Evolutionary conservation across 2,113 vertebrate genomes (phyloP).

Genomic region (Sturnira hondurensis): DNA sequence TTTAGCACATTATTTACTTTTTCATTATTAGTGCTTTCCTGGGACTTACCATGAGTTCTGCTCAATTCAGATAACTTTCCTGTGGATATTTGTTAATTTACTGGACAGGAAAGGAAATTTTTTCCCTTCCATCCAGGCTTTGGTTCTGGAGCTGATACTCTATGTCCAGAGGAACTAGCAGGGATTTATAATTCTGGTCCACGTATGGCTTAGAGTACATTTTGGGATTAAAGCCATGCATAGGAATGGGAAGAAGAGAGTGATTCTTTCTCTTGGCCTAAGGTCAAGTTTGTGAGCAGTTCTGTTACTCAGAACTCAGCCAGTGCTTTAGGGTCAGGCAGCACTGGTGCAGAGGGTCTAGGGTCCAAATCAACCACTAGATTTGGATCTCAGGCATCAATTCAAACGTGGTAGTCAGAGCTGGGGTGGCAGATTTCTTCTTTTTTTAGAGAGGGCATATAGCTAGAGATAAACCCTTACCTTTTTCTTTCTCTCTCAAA

Average conservation of each 20-base stretch:
- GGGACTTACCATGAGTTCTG: not conserved
- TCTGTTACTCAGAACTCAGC: not conserved
- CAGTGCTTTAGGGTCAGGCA: not conserved
- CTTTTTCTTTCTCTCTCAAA: not conserved
- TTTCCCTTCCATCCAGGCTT: not conserved
- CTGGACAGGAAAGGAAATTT: not conserved
- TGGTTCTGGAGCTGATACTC: not conserved
- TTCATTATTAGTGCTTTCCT: not conserved
- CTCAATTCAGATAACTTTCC: not conserved
- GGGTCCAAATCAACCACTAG: not conserved
- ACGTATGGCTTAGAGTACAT: not conserved
- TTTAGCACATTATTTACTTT: not conserved
- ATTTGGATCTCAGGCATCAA: not conserved
- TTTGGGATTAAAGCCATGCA: not conserved
- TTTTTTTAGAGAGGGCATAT: not conserved
- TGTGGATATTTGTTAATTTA: not conserved
- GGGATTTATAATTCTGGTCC: not conserved
- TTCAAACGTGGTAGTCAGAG: not conserved
- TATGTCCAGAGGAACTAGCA: not conserved
- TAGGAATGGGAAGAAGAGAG: not conserved
- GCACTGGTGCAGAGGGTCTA: not conserved
- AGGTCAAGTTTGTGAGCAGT: not conserved
- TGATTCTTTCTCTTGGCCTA: not conserved
- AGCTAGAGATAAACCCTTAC: not conserved
- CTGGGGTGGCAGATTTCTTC: not conserved